Evolutionary conservation across 1,140 invertebrate species (phyloP).

Genomic region (Oryctes rhinoceros): DNA sequence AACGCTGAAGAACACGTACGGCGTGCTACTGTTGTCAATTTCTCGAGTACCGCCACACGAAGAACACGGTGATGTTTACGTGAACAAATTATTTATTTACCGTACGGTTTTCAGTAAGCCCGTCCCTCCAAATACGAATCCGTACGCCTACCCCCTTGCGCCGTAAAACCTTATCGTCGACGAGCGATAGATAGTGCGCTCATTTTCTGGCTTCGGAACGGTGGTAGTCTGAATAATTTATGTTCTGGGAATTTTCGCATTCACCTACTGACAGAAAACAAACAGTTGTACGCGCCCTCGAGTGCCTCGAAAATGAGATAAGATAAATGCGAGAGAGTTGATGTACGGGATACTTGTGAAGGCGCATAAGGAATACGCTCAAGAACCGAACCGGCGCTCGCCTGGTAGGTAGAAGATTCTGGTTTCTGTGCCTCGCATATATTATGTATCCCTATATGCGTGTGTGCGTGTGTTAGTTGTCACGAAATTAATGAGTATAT

Average conservation of each 20-base stretch:
- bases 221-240: conserved; percentile 27
- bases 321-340: conserved; percentile 20
- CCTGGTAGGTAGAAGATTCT: conserved; percentile 12
- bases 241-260: conserved; percentile 28
- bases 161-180: not conserved
- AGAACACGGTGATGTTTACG: not conserved
- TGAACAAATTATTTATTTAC: conserved; percentile 34
- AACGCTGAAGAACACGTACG: no score
- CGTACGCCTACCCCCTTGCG: not conserved
- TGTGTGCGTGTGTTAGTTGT: not conserved
- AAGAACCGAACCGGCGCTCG: not conserved
- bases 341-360: conserved; percentile 2
- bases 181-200: not conserved
- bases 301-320: conserved; percentile 15
- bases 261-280: conserved; percentile 33
- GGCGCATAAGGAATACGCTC: not conserved
- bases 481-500: conserved; percentile 22
- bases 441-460: not conserved
- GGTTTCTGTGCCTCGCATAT: not conserved
- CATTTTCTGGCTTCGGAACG: not conserved
- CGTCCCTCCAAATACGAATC: not conserved
- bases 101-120: conserved; percentile 6
- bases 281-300: not conserved
- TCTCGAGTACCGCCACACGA: not conserved
- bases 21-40: no score